A percentile compares a stretch with the other conserved stretches of the same genome.
Conservation (phyloP, 2,888 invertebrate genomes). For the Electrophaes corylata region DNA sequence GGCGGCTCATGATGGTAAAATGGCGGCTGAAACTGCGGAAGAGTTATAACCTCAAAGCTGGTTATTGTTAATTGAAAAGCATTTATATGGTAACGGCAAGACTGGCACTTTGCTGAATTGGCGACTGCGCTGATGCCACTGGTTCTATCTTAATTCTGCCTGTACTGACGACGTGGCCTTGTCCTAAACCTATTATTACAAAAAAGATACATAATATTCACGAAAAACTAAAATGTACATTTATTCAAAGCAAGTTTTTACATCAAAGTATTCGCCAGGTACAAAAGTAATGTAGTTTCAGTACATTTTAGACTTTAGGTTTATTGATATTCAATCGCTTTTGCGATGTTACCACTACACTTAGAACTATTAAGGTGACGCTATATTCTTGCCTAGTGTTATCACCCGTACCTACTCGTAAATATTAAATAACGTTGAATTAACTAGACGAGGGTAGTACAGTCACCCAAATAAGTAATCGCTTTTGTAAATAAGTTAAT, state of each 20-base stretch:
- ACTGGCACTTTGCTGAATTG: not conserved
- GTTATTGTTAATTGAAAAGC: not conserved
- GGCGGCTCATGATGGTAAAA: constrained; percentile 40
- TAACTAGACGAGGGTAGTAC: constrained; percentile 2
- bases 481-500: too few relatives aligned
- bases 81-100: not conserved
- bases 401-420: constrained; percentile 2
- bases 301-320: constrained; percentile 13
- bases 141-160: not conserved
- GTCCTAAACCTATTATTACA: not conserved
- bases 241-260: not conserved
- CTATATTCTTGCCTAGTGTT: constrained; percentile 13
- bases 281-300: not conserved
- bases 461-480: not conserved
- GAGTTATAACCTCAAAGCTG: not conserved
- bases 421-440: not conserved
- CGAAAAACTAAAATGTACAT: not conserved
- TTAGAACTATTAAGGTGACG: not conserved
- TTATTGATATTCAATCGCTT: constrained; percentile 9
- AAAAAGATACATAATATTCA: not conserved
- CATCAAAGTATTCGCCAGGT: not conserved
- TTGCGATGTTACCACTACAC: constrained; percentile 22
- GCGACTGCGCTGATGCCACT: not conserved
- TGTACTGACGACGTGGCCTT: not conserved
- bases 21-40: constrained; percentile 10